Conservation (phyloP, 92 coral and sea anemone genomes). For the Heteractis magnifica region DNA sequence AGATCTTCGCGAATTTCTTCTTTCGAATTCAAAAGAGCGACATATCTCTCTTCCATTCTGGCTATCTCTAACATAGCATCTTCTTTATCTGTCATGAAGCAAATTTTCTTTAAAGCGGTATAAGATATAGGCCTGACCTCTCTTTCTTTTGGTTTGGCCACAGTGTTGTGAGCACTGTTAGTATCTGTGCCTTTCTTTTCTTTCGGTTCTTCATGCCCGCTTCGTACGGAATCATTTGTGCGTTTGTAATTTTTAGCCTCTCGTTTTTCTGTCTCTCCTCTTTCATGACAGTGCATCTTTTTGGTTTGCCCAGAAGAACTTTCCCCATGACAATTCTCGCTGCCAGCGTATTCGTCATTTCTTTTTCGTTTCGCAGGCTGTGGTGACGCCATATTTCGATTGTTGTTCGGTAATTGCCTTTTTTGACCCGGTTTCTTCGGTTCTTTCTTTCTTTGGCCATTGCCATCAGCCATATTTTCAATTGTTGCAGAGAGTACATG, state of each 20-base stretch:
- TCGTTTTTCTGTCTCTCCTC: background rate
- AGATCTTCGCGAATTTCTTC: slow-evolving; percentile 49
- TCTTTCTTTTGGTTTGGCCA: background rate
- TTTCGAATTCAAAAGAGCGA: slow-evolving; percentile 31
- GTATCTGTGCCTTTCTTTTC: background rate
- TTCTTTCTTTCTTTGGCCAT: no score
- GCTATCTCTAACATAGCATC: slow-evolving; percentile 34
- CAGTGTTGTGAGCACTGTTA: background rate
- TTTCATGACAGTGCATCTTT: background rate
- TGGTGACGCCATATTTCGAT: no score
- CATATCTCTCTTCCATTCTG: slow-evolving; percentile 23
- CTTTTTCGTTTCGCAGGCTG: no score
- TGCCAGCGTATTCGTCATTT: no score
- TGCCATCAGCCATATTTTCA: no score
- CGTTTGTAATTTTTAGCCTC: background rate
- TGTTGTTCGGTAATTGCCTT: no score
- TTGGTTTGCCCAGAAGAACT: background rate
- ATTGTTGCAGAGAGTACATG: no score
- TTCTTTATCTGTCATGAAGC: slow-evolving; percentile 22
- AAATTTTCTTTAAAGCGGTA: slow-evolving; percentile 37
- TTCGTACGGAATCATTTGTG: background rate
- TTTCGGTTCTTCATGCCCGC: background rate
- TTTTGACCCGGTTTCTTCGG: no score
- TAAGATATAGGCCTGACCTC: slow-evolving; percentile 10
- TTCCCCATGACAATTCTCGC: no score